Conservation (phyloP, 2,888 invertebrate species). For the Heteropelma amictum region DNA sequence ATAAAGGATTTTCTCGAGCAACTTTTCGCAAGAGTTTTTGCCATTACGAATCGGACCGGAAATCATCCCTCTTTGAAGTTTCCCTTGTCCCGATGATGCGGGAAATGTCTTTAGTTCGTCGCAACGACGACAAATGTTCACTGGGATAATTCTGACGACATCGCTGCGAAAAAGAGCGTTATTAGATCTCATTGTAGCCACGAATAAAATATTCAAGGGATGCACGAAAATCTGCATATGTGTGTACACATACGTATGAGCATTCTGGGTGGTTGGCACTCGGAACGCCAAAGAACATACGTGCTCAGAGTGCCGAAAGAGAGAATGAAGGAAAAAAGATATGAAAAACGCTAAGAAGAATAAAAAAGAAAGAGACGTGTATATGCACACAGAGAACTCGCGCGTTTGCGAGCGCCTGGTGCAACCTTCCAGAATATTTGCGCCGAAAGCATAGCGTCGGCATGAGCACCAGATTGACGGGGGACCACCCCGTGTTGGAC, state of each 20-base stretch:
- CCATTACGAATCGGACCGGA: no score
- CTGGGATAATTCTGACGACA: constrained; percentile 7
- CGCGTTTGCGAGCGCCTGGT: constrained; percentile 54
- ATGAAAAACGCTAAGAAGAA: constrained; percentile 10
- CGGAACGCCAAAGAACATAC: constrained; percentile 34
- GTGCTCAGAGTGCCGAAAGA: constrained; percentile 51
- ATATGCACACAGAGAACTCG: constrained; percentile 20
- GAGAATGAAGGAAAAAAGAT: constrained; percentile 18
- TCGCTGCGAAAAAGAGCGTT: no score
- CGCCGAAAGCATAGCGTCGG: constrained; percentile 68
- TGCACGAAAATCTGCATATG: constrained; percentile 6
- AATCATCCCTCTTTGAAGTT: no score
- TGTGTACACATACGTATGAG: neutral
- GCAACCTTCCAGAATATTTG: constrained; percentile 74
- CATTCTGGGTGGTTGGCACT: constrained; percentile 51
- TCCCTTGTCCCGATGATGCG: no score
- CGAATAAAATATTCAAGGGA: constrained; percentile 38
- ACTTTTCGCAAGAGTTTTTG: no score
- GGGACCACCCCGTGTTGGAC: constrained; percentile 70
- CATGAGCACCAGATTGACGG: constrained; percentile 72
- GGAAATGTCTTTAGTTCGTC: no score
- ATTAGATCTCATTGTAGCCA: constrained; percentile 30
- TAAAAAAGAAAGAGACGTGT: neutral
- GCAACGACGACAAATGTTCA: neutral
- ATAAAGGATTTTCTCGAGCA: no score